phyloP scores from a whole-genome alignment of 2,113 vertebrate genomes.

The Lynx canadensis region DNA sequence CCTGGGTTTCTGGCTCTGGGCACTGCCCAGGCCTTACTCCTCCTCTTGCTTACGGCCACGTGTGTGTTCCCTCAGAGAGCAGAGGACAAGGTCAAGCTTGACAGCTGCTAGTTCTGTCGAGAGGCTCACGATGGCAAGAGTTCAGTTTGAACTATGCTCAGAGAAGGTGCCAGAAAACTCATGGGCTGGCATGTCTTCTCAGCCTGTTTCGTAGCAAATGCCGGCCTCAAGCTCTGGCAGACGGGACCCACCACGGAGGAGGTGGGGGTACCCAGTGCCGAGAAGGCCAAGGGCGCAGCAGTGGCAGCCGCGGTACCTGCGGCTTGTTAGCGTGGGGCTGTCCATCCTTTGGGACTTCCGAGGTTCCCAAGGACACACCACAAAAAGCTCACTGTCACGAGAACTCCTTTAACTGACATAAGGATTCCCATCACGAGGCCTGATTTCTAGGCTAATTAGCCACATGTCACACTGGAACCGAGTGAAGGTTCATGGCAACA shows the following conservation, averaged over 20 bases:
- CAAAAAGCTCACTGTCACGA: neutral
- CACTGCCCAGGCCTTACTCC: conserved; percentile 71
- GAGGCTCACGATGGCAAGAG: neutral
- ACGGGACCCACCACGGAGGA: rapidly evolving
- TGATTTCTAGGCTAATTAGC: neutral
- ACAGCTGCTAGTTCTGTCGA: neutral
- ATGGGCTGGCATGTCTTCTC: neutral
- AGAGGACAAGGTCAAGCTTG: neutral
- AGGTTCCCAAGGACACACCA: neutral
- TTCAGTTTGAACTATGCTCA: neutral
- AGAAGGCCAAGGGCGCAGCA: neutral
- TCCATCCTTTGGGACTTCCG: neutral
- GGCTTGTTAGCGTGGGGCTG: neutral
- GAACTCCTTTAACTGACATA: neutral
- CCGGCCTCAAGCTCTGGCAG: neutral
- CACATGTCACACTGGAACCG: neutral
- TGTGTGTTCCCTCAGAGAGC: neutral
- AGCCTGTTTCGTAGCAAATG: neutral
- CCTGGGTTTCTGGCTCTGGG: conserved; percentile 77
- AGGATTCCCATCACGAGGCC: neutral
- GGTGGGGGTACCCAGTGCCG: rapidly evolving
- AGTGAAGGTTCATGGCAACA: neutral
- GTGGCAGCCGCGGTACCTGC: neutral
- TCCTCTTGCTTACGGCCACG: conserved; percentile 72
- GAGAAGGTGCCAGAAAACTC: neutral